Evolutionary conservation across 2,888 invertebrate species (phyloP), one percentile per base, ranked within the genome.

Genomic region (Phania funesta): DNA sequence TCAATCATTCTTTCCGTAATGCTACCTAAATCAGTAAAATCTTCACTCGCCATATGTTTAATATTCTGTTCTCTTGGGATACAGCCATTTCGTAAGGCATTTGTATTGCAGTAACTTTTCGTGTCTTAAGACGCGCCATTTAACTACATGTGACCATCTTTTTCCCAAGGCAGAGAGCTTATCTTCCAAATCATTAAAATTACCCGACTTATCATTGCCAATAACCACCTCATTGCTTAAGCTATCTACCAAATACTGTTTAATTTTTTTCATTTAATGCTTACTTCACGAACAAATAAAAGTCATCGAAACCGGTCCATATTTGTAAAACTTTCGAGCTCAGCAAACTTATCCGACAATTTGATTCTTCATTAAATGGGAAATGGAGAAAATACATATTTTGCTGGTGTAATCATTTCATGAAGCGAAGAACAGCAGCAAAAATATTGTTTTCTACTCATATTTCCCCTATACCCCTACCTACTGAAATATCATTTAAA

Each of bases 181-280:
- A 90, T 96, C 96, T 89, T 97, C 97, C 90, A 97, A 94, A 86
- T 95, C 95, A 35, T 88, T 90, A 62, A 91, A 91, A 87, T 92
- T 91, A 87, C 94, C 92, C 60, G 92, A 92, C 85, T 93, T 94
- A 86, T 94, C 96, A 87, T 97, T 97, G 0, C 96, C 95, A 18
- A 97, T 95, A 0, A 97, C 95, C 50, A 97, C 96, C 93, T 97
- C 95, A 88, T 96, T 95, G 84, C 95, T 95, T 71, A 98, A 92
- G 80, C 94, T 94, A 89, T 96, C 95, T 38, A 97, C 96, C 74
- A 94, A 92, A 83, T 93, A 92, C 91, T 97, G 96, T 88, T 97
- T 95, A 64, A 92, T 92, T 85, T 94, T 93, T 65, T n/a, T n/a
- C n/a, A n/a, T n/a, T n/a, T n/a, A n/a, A n/a, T n/a, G n/a, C n/a